Percentiles rank a stretch among this genome's conserved stretches.
phyloP scores from a whole-genome alignment of 2,888 invertebrate species.

The Agrochola litura region DNA sequence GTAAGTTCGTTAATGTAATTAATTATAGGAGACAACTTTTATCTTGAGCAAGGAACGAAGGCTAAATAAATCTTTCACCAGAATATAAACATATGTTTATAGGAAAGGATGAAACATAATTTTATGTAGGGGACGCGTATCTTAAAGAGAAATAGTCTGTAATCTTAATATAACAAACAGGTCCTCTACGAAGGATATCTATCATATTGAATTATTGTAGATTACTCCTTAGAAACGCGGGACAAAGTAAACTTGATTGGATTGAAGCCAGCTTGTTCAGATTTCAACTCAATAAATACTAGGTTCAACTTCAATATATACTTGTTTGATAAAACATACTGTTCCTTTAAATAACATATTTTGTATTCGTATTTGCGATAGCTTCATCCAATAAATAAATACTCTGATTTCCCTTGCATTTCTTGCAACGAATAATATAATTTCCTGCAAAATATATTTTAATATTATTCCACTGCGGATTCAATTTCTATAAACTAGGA shows the following conservation, averaged over 20 bases:
- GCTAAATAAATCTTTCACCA: conserved; percentile 3
- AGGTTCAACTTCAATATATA: not conserved
- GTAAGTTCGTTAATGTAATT: conserved; percentile 42
- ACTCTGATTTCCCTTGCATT: conserved; percentile 30
- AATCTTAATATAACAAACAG: conserved; percentile 47
- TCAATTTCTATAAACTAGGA: conserved; percentile 26
- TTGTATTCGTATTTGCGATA: not conserved
- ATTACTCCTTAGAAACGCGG: conserved; percentile 38
- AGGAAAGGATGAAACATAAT: conserved; percentile 7
- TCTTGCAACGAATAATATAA: conserved; percentile 13
- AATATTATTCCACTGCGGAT: conserved; percentile 30
- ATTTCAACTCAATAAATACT: conserved; percentile 13
- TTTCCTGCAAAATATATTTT: conserved; percentile 37
- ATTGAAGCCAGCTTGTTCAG: conserved; percentile 10
- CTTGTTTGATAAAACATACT: conserved; percentile 1
- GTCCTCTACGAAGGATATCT: not conserved
- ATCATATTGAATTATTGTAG: conserved; percentile 22
- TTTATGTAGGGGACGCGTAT: conserved; percentile 12
- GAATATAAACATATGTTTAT: conserved; percentile 27
- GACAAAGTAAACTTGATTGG: conserved; percentile 45
- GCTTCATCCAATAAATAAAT: conserved; percentile 31
- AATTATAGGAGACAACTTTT: conserved; percentile 19
- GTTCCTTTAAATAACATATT: conserved; percentile 8
- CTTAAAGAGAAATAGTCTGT: conserved; percentile 22
- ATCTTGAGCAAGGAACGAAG: not conserved